A percentile compares a stretch with the other conserved stretches of the same genome.
These are phyloP conservation scores for Aphrophora alni DNA, from an alignment of 2,888 invertebrate species.

Conservation along the genomic window DNA sequence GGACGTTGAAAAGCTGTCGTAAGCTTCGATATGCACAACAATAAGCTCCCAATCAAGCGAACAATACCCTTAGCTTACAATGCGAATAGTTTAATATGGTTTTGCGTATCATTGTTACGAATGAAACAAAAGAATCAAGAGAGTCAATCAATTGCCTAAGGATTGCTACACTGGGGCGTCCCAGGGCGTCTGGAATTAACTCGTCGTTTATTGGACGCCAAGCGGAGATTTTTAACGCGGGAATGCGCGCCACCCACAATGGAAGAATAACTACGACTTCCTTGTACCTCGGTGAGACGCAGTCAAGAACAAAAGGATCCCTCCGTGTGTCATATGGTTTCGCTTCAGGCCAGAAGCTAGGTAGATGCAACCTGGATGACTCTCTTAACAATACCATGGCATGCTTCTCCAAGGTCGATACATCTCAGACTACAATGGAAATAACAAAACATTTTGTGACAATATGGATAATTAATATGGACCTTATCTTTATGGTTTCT, in stretches of 20 bases:
- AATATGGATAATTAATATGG: too few species aligned
- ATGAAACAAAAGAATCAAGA: constrained; percentile 25
- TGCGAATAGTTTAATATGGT: constrained; percentile 29
- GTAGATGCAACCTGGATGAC: not conserved
- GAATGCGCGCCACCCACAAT: not conserved
- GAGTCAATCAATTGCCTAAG: not conserved
- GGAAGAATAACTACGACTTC: too few species aligned
- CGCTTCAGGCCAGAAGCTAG: not conserved
- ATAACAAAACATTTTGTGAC: too few species aligned
- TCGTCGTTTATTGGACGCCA: not conserved
- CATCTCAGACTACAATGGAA: too few species aligned
- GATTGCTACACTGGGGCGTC: not conserved
- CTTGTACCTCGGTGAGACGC: not conserved
- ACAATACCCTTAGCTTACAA: constrained; percentile 20
- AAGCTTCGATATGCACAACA: not conserved
- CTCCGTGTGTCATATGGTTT: not conserved
- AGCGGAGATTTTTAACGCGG: too few species aligned
- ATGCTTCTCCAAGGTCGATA: not conserved
- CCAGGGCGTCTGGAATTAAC: not conserved
- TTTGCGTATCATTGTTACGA: constrained; percentile 35
- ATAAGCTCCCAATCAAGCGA: constrained; percentile 12
- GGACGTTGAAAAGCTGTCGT: not conserved
- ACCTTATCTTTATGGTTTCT: too few species aligned
- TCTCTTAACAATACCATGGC: not conserved
- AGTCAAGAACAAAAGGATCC: not conserved